A percentile compares a stretch with the other conserved stretches of the same genome.
Evolutionary conservation across 2,113 vertebrate genomes (phyloP).

Genomic region (Cebidichthys violaceus): DNA sequence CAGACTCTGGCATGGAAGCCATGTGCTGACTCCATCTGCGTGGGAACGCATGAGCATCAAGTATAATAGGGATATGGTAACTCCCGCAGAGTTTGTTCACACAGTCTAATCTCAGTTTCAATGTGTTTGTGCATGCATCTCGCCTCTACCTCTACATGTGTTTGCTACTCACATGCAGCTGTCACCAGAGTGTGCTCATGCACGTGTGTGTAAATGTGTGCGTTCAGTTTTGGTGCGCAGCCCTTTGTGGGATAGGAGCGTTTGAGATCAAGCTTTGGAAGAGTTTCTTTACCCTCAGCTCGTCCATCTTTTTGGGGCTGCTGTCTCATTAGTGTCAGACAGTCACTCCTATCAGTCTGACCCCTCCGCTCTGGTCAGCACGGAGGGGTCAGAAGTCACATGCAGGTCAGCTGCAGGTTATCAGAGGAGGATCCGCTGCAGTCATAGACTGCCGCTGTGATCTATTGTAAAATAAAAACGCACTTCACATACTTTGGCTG

Average conservation of each 20-base stretch:
- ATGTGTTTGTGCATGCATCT: conserved; percentile 44
- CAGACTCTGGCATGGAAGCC: conserved; percentile 68
- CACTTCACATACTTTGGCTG: background rate
- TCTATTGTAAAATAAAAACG: background rate
- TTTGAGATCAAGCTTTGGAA: conserved; percentile 17
- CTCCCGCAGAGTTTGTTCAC: conserved; percentile 48
- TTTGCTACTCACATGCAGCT: conserved; percentile 24
- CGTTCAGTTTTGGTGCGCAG: conserved; percentile 10
- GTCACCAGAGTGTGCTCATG: background rate
- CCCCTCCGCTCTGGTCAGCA: conserved; percentile 30
- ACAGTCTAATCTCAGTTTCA: conserved; percentile 47
- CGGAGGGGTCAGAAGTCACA: conserved; percentile 51
- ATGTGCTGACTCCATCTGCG: conserved; percentile 58
- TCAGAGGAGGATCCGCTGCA: conserved; percentile 26
- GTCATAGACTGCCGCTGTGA: conserved; percentile 1
- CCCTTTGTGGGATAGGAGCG: conserved; percentile 1
- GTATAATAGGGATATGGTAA: conserved; percentile 51
- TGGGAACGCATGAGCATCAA: conserved; percentile 51
- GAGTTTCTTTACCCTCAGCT: conserved; percentile 39
- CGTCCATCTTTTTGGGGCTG: conserved; percentile 49
- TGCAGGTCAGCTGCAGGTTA: conserved; percentile 36
- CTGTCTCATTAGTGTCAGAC: conserved; percentile 69
- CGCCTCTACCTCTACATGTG: conserved; percentile 28
- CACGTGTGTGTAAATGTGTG: conserved; percentile 1
- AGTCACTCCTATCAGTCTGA: conserved; percentile 43